phyloP scores from a whole-genome alignment of 1,140 invertebrate species.

The Drosophila mauritiana region DNA sequence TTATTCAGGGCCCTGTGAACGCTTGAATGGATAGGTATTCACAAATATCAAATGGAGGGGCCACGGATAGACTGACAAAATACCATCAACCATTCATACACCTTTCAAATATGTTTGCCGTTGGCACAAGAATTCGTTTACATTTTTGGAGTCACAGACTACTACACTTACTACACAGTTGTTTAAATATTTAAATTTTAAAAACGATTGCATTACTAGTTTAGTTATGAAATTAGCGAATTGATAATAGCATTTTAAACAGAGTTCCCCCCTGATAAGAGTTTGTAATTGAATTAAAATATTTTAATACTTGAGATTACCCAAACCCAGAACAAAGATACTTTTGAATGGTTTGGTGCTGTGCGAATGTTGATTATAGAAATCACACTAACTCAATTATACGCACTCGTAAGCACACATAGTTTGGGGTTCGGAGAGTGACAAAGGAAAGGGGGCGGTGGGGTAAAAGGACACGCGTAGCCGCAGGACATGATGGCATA shows the following conservation, averaged over 20 bases:
- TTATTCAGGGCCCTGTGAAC: slow-evolving; percentile 57
- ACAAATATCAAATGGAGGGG: slow-evolving; percentile 16
- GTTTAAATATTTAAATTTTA: not conserved
- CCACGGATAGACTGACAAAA: slow-evolving; percentile 8
- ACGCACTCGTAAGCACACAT: slow-evolving; percentile 61
- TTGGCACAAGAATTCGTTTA: slow-evolving; percentile 3
- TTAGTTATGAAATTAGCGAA: no score
- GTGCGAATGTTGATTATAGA: slow-evolving; percentile 42
- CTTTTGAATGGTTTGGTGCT: not conserved
- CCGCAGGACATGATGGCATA: slow-evolving; percentile 67
- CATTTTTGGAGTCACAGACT: not conserved
- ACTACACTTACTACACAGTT: not conserved
- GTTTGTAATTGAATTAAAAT: not conserved
- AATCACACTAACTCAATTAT: slow-evolving; percentile 73
- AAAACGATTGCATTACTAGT: not conserved
- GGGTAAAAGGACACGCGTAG: slow-evolving; percentile 20
- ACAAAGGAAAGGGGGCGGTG: no score
- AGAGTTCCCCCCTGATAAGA: no score
- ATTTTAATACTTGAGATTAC: not conserved
- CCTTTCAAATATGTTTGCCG: slow-evolving; percentile 31
- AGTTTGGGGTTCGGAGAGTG: not conserved
- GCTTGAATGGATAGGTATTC: slow-evolving; percentile 45
- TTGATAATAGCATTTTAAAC: no score
- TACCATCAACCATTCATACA: slow-evolving; percentile 30
- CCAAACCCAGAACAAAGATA: slow-evolving; percentile 1